Evolutionary conservation across 2,888 invertebrate species (phyloP), one percentile per base, ranked within the genome.

Genomic region (Stictocephala bisonia): DNA sequence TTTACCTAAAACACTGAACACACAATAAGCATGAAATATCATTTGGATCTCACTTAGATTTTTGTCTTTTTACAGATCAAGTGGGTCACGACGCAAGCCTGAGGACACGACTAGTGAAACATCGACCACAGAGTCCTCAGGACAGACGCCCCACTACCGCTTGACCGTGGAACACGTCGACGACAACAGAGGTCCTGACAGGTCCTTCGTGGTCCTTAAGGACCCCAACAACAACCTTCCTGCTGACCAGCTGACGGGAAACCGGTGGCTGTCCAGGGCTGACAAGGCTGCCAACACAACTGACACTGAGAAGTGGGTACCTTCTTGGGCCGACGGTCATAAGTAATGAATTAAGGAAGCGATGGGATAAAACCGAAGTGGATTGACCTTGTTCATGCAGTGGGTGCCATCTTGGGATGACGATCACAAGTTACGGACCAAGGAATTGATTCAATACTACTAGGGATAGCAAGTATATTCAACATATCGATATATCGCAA

Each of bases 171-270:
- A 78, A 40, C 73, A 76, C 67, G 74, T 75, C 7, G 78, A 78
- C 71, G 78, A 78, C 56, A 71, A 29, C 70, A 68, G 40, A 6
- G 11, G 26, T 40, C 41, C 71, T 48, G 73, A 75, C 71, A 75
- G 74, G 40, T 66, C 78, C 1, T 78, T 78, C 70, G 75, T 78
- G 22, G 76, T 78, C n/a, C 69, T 78, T 31, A 64, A 69, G 53
- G 78, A 77, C 58, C 71, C 75, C 69, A 74, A 74, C 75, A 75
- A 75, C 74, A 69, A 9, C 11, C 18, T 18, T 7, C 9, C 69
- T 7, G 31, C 26, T 2, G 70, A 56, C 35, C 26, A 58, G 7
- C 48, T 53, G 56, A 26, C 35, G 2, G 53, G 56, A 11, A 69
- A 69, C 41, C 13, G 69, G 50, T 71, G 70, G 70, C 56, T 71